Base-by-base conservation (phyloP, 2,888 invertebrate genomes). In the Crepidodera aurea region DNA sequence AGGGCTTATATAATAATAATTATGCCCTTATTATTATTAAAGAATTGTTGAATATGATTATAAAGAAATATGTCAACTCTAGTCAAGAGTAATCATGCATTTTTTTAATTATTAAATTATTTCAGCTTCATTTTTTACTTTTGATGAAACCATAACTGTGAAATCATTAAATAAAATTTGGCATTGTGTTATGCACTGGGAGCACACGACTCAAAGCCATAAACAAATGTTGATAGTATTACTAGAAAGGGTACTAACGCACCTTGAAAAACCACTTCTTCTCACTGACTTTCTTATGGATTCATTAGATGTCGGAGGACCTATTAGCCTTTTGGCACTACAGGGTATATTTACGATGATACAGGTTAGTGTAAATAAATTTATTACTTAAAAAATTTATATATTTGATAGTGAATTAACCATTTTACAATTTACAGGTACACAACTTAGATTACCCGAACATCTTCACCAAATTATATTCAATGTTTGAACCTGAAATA, bases 391-490 rank as follows among this genome's bases (percentile, higher is more conserved):
- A 2, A 22, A 22, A 22, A 22, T 22, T 22, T 4, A 22, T 6
- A 22, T 22, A 6, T 22, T 22, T 6, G 22, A 22, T 42, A 16
- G 42, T 42, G 16, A n/a, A 16, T 7, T 44, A 44, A 12, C 1
- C 22, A 12, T 25, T 44, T 22, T 39, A 39, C 7, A 5, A 39
- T 2, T 44, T 44, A 18, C 54, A 64, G 55, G 89, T 90, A 64
- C 91, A 96, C 82, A 97, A 98, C 83, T 87, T 98, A 82, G 92
- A 96, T 74, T 97, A 96, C 82, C 97, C 98, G 0, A 92, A 95
- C 78, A 94, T 98, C 78, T 98, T 94, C 82, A 89, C 88, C 71
- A 95, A 97, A 75, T 84, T 98, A n/a, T 98, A 98, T 83, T 91
- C 91, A 15, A 90, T 98, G 89, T 92, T 96, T 76, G 91, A 93